These are phyloP conservation scores for Steatornis caripensis DNA, from an alignment of 2,113 vertebrate species.

Conservation along the genomic window DNA sequence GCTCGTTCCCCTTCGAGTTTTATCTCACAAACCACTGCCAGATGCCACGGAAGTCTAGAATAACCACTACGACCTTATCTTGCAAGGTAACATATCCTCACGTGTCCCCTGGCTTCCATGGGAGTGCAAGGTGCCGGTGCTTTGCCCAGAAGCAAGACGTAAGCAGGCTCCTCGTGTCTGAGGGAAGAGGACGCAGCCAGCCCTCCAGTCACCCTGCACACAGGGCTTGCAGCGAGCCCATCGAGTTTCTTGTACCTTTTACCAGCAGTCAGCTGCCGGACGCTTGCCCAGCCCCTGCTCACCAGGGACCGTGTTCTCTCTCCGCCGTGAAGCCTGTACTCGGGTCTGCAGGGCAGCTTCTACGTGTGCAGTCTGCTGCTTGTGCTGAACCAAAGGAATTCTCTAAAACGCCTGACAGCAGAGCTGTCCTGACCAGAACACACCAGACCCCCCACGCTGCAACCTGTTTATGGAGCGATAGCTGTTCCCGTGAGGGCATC, in stretches of 20 bases:
- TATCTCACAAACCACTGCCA: not conserved
- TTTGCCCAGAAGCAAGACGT: not conserved
- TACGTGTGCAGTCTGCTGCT: not conserved
- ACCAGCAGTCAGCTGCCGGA: not conserved
- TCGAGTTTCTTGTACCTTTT: not conserved
- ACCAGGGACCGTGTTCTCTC: rapidly evolving
- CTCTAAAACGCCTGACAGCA: not conserved
- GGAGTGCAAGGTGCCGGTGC: not conserved
- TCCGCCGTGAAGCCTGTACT: not conserved
- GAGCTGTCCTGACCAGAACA: not conserved
- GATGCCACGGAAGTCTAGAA: slow-evolving; percentile 3
- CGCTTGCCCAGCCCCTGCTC: not conserved
- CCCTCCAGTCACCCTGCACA: rapidly evolving
- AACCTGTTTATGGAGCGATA: not conserved
- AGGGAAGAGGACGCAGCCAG: not conserved
- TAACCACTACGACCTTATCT: not conserved
- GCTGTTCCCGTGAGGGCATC: not conserved
- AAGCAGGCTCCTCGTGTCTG: not conserved
- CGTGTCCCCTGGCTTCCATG: rapidly evolving
- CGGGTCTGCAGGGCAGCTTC: not conserved
- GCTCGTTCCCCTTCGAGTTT: not conserved
- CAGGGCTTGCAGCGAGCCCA: not conserved
- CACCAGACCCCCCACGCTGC: not conserved
- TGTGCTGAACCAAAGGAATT: not conserved
- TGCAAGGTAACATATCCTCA: not conserved